Evolutionary conservation across 2,888 invertebrate species (phyloP).

Genomic region (Leucophenga maculata): DNA sequence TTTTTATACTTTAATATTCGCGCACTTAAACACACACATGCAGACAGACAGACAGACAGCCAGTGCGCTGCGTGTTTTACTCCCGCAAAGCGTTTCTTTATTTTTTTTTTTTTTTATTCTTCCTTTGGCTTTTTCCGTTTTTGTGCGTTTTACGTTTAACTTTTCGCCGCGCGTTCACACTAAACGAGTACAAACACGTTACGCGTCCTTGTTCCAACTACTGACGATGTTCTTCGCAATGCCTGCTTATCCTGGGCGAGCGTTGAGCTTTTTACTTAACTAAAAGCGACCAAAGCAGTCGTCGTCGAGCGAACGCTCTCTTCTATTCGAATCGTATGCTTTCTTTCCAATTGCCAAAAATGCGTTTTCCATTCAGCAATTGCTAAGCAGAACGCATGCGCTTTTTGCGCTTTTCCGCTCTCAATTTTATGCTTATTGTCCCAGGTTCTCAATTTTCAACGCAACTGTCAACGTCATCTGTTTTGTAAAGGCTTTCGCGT

Average conservation of each 20-base stretch:
- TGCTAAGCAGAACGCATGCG: background rate
- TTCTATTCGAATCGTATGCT: no score
- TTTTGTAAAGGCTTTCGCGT: background rate
- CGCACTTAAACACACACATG: slow-evolving; percentile 11
- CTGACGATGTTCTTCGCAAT: slow-evolving; percentile 55
- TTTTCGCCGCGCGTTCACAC: slow-evolving; percentile 38
- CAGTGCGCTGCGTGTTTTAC: slow-evolving; percentile 23
- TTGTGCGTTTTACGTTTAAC: background rate
- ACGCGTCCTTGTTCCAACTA: slow-evolving; percentile 72
- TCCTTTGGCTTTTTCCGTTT: slow-evolving; percentile 16
- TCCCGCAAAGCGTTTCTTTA: slow-evolving; percentile 11
- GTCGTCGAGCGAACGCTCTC: no score
- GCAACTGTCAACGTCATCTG: background rate
- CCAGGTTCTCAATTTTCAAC: background rate
- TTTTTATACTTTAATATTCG: background rate
- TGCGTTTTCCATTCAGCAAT: slow-evolving; percentile 56
- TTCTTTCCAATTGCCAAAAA: background rate
- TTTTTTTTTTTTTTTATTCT: slow-evolving; percentile 13
- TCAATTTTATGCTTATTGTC: background rate
- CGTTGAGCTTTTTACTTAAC: slow-evolving; percentile 44
- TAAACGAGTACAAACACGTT: slow-evolving; percentile 61
- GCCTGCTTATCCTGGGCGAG: slow-evolving; percentile 67
- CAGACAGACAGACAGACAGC: no score
- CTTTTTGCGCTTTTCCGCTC: background rate
- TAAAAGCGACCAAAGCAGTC: no score